These are phyloP conservation scores for Polypedilum pembai DNA, from an alignment of 1,140 invertebrate genomes.

Conservation along the genomic window DNA sequence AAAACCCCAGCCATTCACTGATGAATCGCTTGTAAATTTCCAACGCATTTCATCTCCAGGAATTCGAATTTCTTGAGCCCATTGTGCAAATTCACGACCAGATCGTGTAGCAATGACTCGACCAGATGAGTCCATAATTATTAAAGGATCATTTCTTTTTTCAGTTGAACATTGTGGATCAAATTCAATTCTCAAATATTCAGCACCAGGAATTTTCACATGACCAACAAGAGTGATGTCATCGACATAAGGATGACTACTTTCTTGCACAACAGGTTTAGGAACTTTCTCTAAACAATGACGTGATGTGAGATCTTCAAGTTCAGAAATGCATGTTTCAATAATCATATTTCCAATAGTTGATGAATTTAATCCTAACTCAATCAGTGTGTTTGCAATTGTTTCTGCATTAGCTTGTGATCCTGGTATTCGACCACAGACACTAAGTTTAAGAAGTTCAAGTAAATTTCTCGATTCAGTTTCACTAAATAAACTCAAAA, in stretches of 20 bases:
- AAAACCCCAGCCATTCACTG: conserved; percentile 96
- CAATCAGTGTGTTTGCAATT: conserved; percentile 45
- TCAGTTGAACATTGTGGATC: conserved; percentile 93
- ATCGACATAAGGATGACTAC: conserved; percentile 87
- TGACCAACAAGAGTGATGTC: conserved; percentile 60
- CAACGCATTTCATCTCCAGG: conserved; percentile 82
- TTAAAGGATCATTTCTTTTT: conserved; percentile 82
- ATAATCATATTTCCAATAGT: conserved; percentile 77
- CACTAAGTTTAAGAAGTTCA: conserved; percentile 76
- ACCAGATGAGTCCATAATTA: conserved; percentile 77
- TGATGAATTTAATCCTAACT: conserved; percentile 54
- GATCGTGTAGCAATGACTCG: conserved; percentile 76
- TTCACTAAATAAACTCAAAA: conserved; percentile 64
- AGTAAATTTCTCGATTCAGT: conserved; percentile 79
- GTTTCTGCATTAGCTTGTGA: conserved; percentile 59
- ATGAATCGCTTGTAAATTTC: conserved; percentile 88
- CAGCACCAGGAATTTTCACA: conserved; percentile 69
- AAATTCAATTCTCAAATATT: conserved; percentile 83
- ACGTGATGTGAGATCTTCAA: conserved; percentile 70
- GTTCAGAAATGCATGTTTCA: conserved; percentile 88
- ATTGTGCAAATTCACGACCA: conserved; percentile 84
- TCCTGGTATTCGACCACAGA: conserved; percentile 66
- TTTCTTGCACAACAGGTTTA: conserved; percentile 84
- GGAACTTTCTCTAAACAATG: conserved; percentile 50
- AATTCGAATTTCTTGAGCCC: conserved; percentile 80